Percentiles rank a stretch among this genome's conserved stretches.
Evolutionary conservation across 2,797 vertebrate genomes (phyloP).

Genomic region (Holocentrus rufus): DNA sequence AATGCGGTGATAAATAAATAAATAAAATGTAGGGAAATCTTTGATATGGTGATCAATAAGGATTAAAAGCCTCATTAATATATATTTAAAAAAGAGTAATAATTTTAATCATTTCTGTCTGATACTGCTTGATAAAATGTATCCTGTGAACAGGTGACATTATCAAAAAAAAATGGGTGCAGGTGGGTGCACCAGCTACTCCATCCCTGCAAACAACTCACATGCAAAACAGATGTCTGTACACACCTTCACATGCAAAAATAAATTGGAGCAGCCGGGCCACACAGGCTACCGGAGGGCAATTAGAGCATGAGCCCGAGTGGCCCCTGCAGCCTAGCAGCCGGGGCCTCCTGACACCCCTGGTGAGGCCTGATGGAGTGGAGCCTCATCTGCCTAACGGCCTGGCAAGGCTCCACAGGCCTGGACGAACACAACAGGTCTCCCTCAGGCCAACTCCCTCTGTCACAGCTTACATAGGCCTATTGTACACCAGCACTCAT

Average conservation of each 20-base stretch:
- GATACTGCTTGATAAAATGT: too few relatives aligned
- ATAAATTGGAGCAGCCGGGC: conserved; percentile 58
- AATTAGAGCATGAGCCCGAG: conserved; percentile 68
- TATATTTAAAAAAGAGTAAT: too few relatives aligned
- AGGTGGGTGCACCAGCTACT: not conserved
- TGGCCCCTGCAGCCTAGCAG: conserved; percentile 56
- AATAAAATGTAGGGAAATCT: too few relatives aligned
- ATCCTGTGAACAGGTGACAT: not conserved
- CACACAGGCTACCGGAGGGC: conserved; percentile 62
- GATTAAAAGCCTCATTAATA: too few relatives aligned
- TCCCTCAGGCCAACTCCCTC: conserved; percentile 67
- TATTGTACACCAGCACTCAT: conserved; percentile 79
- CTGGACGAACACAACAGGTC: conserved; percentile 76
- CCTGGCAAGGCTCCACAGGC: conserved; percentile 80
- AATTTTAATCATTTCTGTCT: too few relatives aligned
- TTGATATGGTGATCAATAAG: too few relatives aligned
- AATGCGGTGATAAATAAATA: too few relatives aligned
- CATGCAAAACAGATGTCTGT: conserved; percentile 29
- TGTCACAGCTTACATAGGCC: conserved; percentile 71
- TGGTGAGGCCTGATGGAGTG: conserved; percentile 83
- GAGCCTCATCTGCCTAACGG: conserved; percentile 85
- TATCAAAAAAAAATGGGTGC: not conserved
- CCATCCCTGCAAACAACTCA: not conserved
- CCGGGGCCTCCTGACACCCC: conserved; percentile 76
- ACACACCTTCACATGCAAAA: conserved; percentile 37